Evolutionary conservation across 2,888 invertebrate genomes (phyloP), one percentile per base, ranked within the genome.

Genomic region (Schizotus pectinicornis): DNA sequence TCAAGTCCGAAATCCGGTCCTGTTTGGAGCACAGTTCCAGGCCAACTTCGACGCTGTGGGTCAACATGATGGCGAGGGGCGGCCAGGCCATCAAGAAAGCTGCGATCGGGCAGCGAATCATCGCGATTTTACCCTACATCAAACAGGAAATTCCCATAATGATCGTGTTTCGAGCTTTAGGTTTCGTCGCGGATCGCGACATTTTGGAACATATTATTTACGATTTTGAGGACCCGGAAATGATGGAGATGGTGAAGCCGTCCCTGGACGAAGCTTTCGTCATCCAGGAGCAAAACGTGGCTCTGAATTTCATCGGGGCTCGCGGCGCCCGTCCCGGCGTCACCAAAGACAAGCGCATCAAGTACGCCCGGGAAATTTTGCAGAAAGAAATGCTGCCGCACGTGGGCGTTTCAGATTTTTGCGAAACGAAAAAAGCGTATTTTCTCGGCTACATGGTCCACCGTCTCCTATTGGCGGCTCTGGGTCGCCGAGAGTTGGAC

Each of bases 181-280:
- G 99, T 33, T 99, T 99, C 82, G 99, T 99, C 38, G 98, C 99
- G 6, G 99, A 99, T 81, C 87, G 99, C 74, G 99, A 99, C 81
- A 99, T 99, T 73, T 83, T 99, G 13, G 99, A 99, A 77, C 99
- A 99, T 75, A 99, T 99, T 62, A 99, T 99, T 73, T 99, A 99
- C 79, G 99, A 99, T 77, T 99, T 99, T 81, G 98, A 99, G 80
- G 99, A 99, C 81, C 98, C 97, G 6, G 99, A 99, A 84, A 98
- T 99, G 98, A 99, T 99, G 98, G 99, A 99, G 86, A 98, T 99
- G 98, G 98, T 82, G 0, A 99, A 99, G 79, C 99, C 99, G 0
- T 98, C 98, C 0, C 81, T 99, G 54, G 99, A 99, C 81, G 99
- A 99, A 82, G 99, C 99, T 38, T 99, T 99, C 81, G 98, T 98